Base-by-base conservation (phyloP, 2,888 invertebrate species). In the Spicauda simplicius region DNA sequence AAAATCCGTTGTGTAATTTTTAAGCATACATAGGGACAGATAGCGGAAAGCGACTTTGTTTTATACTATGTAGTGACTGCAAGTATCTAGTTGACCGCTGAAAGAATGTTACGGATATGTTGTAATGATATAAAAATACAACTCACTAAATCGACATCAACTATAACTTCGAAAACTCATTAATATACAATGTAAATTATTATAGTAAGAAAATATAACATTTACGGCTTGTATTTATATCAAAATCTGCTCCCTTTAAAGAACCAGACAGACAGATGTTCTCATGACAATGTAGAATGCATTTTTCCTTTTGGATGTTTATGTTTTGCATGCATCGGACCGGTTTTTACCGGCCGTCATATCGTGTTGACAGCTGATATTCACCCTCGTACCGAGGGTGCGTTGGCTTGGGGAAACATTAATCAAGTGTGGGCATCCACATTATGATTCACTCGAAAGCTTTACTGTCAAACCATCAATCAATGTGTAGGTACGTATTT, bases 331-430 rank as follows among this genome's bases (percentile, higher is more conserved):
- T 58, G 41, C 52, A 53, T 58, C 16, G 25, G 52, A 19, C 57
- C 33, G 19, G 19, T 52, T 30, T 12, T 48, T 33, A 41, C 41
- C 12, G 41, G 14, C 60, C 52, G 52, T 64, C 57, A 25, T 25
- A 53, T 41, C 58, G 53, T 64, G 64, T 64, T 64, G 64, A 64
- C 64, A 64, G 64, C 25, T 58, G 57, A 58, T 57, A 25, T 41
- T 58, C 41, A 41, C 57, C 64, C 57, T 25, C 20, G 50, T 10
- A 52, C 18, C 53, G 19, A 53, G 58, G 64, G 52, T 58, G 56
- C 16, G n/a, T 12, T 12, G 14, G 20, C 50, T 11, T 14, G 53
- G 58, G 25, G 64, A 52, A 52, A 41, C 64, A 53, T 58, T 64
- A 58, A 64, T 64, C 64, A 58, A 48, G 58, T 64, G 64, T 25